phyloP scores from a whole-genome alignment of 2,797 vertebrate genomes.

The Leuciscus waleckii region DNA sequence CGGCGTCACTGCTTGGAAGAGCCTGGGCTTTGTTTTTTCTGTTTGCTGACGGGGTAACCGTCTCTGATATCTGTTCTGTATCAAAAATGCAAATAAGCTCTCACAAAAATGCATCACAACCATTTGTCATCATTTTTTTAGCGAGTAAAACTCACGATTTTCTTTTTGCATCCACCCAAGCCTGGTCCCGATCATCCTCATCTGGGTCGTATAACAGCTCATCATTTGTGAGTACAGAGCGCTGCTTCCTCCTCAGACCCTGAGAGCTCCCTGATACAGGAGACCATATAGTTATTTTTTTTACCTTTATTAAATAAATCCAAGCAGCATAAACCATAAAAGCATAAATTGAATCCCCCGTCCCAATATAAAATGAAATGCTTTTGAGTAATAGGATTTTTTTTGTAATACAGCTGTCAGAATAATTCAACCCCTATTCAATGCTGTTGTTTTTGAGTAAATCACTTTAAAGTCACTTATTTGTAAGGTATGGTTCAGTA shows the following conservation, averaged over 20 bases:
- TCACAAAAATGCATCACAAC: too few relatives aligned
- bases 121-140: not conserved
- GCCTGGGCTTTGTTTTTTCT: slow-evolving; percentile 58
- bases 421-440: too few relatives aligned
- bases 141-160: slow-evolving; percentile 74
- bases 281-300: slow-evolving; percentile 1
- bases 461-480: too few relatives aligned
- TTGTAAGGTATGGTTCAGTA: too few relatives aligned
- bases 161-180: slow-evolving; percentile 90
- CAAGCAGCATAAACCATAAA: not conserved
- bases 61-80: slow-evolving; percentile 66
- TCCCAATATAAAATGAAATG: not conserved
- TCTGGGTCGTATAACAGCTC: slow-evolving; percentile 95
- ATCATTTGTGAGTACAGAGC: slow-evolving; percentile 86
- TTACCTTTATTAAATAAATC: not conserved
- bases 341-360: not conserved
- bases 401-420: too few relatives aligned
- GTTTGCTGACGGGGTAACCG: slow-evolving; percentile 6
- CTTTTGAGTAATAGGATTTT: not conserved
- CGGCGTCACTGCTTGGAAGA: slow-evolving; percentile 88
- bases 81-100: not conserved
- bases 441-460: too few relatives aligned
- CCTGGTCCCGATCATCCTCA: slow-evolving; percentile 91
- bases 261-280: slow-evolving; percentile 71
- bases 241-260: slow-evolving; percentile 72